Evolutionary conservation across 2,888 invertebrate genomes (phyloP).

Genomic region (Hydroisotoma schaefferi): DNA sequence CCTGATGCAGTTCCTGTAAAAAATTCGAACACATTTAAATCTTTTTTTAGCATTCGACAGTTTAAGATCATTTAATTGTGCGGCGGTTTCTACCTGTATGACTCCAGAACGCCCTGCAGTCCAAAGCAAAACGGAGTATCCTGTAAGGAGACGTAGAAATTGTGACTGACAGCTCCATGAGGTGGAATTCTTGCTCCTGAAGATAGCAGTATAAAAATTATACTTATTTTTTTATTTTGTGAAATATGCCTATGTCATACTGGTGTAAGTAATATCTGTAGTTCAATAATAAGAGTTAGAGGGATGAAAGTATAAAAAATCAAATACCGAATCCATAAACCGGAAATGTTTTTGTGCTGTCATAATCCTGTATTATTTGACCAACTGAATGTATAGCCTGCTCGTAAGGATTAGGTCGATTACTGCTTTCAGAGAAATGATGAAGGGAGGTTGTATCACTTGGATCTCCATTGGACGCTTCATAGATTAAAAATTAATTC

Average conservation of each 20-base stretch:
- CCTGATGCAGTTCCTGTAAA: slow-evolving; percentile 46
- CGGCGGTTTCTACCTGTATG: slow-evolving; percentile 52
- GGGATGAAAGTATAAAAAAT: no score
- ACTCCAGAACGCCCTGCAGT: slow-evolving; percentile 54
- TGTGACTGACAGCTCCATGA: slow-evolving; percentile 55
- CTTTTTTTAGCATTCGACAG: neutral
- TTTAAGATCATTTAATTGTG: slow-evolving; percentile 2
- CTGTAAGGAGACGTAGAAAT: slow-evolving; percentile 52
- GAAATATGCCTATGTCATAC: no score
- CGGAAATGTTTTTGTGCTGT: slow-evolving; percentile 56
- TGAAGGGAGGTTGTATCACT: slow-evolving; percentile 45
- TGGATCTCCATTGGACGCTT: slow-evolving; percentile 48
- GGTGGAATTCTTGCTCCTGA: slow-evolving; percentile 57
- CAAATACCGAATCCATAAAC: slow-evolving; percentile 55
- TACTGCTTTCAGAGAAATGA: slow-evolving; percentile 40
- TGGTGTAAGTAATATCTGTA: no score
- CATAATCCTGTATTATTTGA: slow-evolving; percentile 55
- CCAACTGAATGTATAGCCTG: slow-evolving; percentile 53
- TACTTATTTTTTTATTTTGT: no score
- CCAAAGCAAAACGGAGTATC: slow-evolving; percentile 54
- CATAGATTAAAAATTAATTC: neutral
- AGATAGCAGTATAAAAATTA: no score
- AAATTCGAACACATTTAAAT: neutral
- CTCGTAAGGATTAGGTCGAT: slow-evolving; percentile 53
- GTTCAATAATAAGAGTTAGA: no score